Conservation (phyloP, 2,888 invertebrate species). For the Cosmia trapezina region DNA sequence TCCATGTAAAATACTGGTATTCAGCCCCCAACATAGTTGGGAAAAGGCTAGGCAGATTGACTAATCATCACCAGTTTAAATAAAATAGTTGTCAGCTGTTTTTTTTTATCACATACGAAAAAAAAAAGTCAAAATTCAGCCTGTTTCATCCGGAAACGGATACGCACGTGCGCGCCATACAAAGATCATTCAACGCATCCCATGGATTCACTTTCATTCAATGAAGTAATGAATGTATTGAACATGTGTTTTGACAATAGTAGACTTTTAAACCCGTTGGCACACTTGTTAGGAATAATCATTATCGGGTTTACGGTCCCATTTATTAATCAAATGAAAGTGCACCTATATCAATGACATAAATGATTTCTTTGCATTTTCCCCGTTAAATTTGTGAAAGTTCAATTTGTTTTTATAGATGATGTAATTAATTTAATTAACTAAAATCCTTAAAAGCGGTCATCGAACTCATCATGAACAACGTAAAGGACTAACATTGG, state of each 20-base stretch:
- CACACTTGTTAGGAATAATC: constrained; percentile 45
- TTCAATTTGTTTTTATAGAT: not conserved
- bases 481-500: not conserved
- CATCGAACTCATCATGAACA: not conserved
- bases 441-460: not conserved
- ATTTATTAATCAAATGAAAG: not conserved
- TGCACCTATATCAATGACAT: not conserved
- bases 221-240: constrained; percentile 39
- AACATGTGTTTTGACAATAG: constrained; percentile 54
- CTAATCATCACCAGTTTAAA: not conserved
- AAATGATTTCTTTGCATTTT: not conserved
- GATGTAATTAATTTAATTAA: not conserved
- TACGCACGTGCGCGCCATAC: constrained; percentile 66
- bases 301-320: not conserved
- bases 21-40: no score
- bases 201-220: constrained; percentile 66
- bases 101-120: constrained; percentile 46
- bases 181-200: constrained; percentile 62
- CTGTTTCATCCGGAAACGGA: constrained; percentile 66
- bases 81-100: constrained; percentile 5
- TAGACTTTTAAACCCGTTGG: constrained; percentile 24
- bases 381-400: not conserved
- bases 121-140: constrained; percentile 56
- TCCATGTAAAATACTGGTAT: no score
- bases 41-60: no score